A percentile compares a stretch with the other conserved stretches of the same genome.
phyloP scores from a whole-genome alignment of 2,888 invertebrate species.

The Lissocephala sabroskyi region DNA sequence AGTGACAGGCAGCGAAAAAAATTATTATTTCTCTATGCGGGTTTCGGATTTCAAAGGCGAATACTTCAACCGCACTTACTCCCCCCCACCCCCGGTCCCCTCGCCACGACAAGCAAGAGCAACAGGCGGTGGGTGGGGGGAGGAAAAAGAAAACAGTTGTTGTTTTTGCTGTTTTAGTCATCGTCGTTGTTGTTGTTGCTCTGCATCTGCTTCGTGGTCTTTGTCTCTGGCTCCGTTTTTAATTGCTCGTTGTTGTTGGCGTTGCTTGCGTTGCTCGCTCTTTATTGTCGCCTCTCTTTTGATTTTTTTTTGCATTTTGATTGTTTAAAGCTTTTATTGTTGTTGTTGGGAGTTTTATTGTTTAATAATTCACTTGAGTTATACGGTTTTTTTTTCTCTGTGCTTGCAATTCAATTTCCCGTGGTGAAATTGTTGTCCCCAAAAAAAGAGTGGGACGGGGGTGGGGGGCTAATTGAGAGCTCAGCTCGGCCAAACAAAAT shows the following conservation, averaged over 20 bases:
- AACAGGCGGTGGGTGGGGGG: too few species aligned
- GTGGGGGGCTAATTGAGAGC: slow-evolving; percentile 41
- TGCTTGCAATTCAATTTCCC: too few species aligned
- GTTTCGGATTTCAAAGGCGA: too few species aligned
- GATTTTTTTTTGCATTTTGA: slow-evolving; percentile 15
- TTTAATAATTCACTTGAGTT: slow-evolving; percentile 36
- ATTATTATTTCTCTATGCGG: too few species aligned
- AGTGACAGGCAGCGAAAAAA: too few species aligned
- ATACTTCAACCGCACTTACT: too few species aligned
- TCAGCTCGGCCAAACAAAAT: slow-evolving; percentile 15
- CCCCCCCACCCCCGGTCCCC: too few species aligned
- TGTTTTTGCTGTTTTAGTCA: slow-evolving; percentile 11
- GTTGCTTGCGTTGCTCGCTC: too few species aligned
- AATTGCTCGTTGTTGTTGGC: slow-evolving; percentile 54
- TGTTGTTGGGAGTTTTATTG: slow-evolving; percentile 20
- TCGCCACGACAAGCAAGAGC: too few species aligned
- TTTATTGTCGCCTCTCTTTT: slow-evolving; percentile 37
- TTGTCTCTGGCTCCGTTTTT: slow-evolving; percentile 46
- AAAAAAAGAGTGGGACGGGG: too few species aligned
- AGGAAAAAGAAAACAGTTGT: slow-evolving; percentile 19
- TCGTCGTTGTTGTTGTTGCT: slow-evolving; percentile 8
- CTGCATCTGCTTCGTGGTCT: slow-evolving; percentile 7
- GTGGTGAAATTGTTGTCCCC: slow-evolving; percentile 5
- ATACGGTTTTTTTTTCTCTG: slow-evolving; percentile 6
- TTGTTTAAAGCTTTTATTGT: too few species aligned